Evolutionary conservation across 1,140 invertebrate genomes (phyloP), one percentile per base, ranked within the genome.

Genomic region (Cydia pomonella): DNA sequence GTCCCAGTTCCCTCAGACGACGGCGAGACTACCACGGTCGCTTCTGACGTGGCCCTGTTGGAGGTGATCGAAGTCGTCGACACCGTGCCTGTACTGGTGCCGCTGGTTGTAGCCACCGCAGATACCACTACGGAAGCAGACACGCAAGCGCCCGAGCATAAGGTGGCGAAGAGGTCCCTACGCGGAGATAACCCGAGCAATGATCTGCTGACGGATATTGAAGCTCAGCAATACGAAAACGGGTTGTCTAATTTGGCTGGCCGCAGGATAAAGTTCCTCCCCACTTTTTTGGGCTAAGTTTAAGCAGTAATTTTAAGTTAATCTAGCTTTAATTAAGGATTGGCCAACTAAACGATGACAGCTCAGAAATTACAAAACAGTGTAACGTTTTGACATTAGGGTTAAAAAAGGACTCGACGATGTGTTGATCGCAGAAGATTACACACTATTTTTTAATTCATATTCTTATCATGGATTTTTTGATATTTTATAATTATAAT

Each of bases 241-340:
- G 83, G 81, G 9, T 62, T 88, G 6, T 80, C 79, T 1, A 82
- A 82, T 73, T 59, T 91, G 10, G 88, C 80, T 10, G 84, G 82
- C 53, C 79, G 91, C 47, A 90, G 89, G 84, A 92, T 92, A 27
- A 91, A 88, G 74, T 84, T 86, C 53, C 77, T 92, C 10, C 91
- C 91, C 1, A 83, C 89, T 4, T 90, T 86, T 86, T 80, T 84
- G 41, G 87, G 85, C 44, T 85, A 81, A 84, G 13, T 5, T 75
- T 69, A 21, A 62, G 72, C 62, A 29, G 63, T 72, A 72, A 38
- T 63, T 41, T 62, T 62, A 50, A 38, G 23, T 69, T 50, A 13
- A 66, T 74, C 1, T 53, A 50, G 21, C 1, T 9, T 59, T 12
- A 10, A 23, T 59, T 59, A 50, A n/a, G n/a, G 1, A 18, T 18